Conservation (phyloP, 2,888 invertebrate species). For the Drosophila cognata region DNA sequence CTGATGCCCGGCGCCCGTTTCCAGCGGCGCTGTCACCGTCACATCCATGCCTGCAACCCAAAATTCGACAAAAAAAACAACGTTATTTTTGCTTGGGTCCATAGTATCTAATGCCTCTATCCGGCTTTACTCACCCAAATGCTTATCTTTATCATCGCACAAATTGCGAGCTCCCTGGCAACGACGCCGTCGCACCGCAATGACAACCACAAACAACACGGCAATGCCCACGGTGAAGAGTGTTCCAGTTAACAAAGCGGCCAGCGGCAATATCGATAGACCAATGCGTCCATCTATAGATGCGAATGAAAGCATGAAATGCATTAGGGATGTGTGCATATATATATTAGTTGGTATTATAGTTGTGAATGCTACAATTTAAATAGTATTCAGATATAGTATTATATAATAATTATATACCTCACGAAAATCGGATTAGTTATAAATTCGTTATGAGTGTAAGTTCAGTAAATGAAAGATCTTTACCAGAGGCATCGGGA, state of each 20-base stretch:
- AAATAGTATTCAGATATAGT: neutral
- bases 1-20: constrained; percentile 92
- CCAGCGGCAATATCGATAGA: constrained; percentile 90
- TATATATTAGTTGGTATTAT: neutral
- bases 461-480: no score
- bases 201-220: constrained; percentile 88
- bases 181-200: constrained; percentile 88
- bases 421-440: neutral
- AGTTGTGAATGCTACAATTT: neutral
- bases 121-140: constrained; percentile 81
- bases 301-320: neutral
- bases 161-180: constrained; percentile 86
- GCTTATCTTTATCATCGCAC: constrained; percentile 85
- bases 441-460: no score
- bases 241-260: constrained; percentile 89
- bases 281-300: constrained; percentile 88
- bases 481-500: no score
- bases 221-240: constrained; percentile 88
- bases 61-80: neutral
- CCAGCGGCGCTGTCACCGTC: constrained; percentile 87
- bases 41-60: constrained; percentile 84
- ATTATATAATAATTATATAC: neutral
- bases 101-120: constrained; percentile 1
- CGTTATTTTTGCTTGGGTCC: constrained; percentile 5
- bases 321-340: neutral